Percentiles rank a stretch among this genome's conserved stretches.
Conservation (phyloP, 92 coral and sea anemone species). For the Epizoanthus illoricatus region DNA sequence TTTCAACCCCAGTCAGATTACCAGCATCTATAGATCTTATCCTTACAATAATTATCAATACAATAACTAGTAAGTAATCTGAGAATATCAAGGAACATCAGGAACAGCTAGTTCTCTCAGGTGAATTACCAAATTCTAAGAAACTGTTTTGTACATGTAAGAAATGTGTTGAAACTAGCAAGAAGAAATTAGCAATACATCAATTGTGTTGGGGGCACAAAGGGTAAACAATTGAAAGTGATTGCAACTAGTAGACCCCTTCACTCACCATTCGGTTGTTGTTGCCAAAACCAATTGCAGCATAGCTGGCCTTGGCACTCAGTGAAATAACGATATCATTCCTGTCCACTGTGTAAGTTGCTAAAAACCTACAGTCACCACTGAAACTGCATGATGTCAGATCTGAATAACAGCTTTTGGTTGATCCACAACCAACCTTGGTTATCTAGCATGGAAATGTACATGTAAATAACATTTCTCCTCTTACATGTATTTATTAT, state of each 20-base stretch:
- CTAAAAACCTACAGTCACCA: constrained; percentile 23
- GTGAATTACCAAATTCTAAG: no score
- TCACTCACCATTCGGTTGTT: constrained; percentile 23
- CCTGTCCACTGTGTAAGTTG: neutral
- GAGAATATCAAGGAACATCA: no score
- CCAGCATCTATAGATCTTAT: no score
- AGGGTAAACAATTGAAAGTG: neutral
- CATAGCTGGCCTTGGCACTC: constrained; percentile 20
- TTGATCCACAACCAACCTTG: constrained; percentile 23
- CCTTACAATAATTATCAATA: no score
- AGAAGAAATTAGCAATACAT: no score
- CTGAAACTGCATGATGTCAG: constrained; percentile 12
- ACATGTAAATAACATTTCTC: no score
- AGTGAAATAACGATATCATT: constrained; percentile 1
- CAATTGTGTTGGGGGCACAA: neutral
- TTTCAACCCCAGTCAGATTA: no score
- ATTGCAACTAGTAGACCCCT: neutral
- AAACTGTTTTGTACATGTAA: no score
- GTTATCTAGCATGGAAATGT: constrained; percentile 1
- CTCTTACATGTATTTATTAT: no score
- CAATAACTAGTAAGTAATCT: no score
- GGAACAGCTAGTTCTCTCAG: no score
- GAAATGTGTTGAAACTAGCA: no score
- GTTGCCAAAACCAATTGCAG: constrained; percentile 8
- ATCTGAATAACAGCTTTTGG: constrained; percentile 29